These are phyloP conservation scores for Drosophila conformis DNA, from an alignment of 2,888 invertebrate genomes.

Conservation along the genomic window DNA sequence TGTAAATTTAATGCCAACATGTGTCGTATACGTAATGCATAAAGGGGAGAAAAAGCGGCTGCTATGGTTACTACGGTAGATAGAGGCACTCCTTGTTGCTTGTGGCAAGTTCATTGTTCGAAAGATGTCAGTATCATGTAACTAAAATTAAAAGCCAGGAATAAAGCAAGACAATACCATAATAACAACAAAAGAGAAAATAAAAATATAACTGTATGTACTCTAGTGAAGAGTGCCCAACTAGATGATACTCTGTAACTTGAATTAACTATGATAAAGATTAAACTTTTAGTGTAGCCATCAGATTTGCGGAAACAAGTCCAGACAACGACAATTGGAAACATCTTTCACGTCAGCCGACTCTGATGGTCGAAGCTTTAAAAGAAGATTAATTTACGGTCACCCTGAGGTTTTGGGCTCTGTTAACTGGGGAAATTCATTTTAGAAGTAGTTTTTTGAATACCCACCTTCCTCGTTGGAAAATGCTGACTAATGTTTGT, in stretches of 20 bases:
- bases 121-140: conserved; percentile 5
- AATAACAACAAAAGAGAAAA: not conserved
- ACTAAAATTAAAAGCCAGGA: not conserved
- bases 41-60: conserved; percentile 25
- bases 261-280: too few species aligned
- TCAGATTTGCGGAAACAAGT: not conserved
- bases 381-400: not conserved
- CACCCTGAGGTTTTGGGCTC: not conserved
- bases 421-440: not conserved
- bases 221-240: not conserved
- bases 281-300: not conserved
- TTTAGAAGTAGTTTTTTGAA: not conserved
- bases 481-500: not conserved
- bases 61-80: conserved; percentile 11
- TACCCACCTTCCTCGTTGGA: not conserved
- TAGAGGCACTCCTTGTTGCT: not conserved
- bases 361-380: not conserved
- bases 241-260: not conserved
- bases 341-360: not conserved
- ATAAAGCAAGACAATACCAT: not conserved
- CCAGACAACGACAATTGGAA: not conserved
- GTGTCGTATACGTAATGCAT: conserved; percentile 60
- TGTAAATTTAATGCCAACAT: conserved; percentile 51
- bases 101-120: conserved; percentile 23
- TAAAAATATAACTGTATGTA: not conserved